Evolutionary conservation across 1,140 invertebrate species (phyloP).

Genomic region (Cataglyphis hispanica): DNA sequence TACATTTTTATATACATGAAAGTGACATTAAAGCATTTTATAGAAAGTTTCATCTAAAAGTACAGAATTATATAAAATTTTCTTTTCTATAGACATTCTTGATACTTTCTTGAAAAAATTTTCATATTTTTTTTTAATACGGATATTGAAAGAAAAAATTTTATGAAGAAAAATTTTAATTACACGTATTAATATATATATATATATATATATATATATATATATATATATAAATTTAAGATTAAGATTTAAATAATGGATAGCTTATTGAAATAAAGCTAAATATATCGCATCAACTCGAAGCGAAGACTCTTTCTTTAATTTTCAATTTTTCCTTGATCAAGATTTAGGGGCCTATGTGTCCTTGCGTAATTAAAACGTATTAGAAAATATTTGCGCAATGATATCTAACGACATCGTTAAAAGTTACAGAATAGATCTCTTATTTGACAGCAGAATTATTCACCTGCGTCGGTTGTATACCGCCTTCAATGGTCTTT

Average conservation of each 20-base stretch:
- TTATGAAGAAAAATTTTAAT: background rate
- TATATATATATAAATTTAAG: background rate
- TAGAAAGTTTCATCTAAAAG: background rate
- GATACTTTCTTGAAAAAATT: background rate
- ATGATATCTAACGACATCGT: too few relatives aligned
- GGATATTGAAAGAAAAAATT: background rate
- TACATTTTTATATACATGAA: background rate
- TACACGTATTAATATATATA: background rate
- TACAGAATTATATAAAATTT: background rate
- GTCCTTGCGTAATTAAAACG: too few relatives aligned
- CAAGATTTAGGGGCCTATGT: too few relatives aligned
- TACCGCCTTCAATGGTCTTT: conserved; percentile 81
- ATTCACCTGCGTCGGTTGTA: conserved; percentile 80
- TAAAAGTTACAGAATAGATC: too few relatives aligned
- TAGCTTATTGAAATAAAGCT: background rate
- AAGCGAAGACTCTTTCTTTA: background rate
- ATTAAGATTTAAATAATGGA: background rate
- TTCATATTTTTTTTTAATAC: conserved; percentile 15
- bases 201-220: background rate
- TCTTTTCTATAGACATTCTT: background rate
- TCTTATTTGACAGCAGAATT: background rate
- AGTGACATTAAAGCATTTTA: conserved; percentile 15
- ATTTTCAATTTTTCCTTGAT: conserved; percentile 9
- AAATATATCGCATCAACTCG: conserved; percentile 2
- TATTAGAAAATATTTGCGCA: too few relatives aligned